Percentiles rank a stretch among this genome's conserved stretches.
These are phyloP conservation scores for Empis livida DNA, from an alignment of 2,888 invertebrate species.

Conservation along the genomic window DNA sequence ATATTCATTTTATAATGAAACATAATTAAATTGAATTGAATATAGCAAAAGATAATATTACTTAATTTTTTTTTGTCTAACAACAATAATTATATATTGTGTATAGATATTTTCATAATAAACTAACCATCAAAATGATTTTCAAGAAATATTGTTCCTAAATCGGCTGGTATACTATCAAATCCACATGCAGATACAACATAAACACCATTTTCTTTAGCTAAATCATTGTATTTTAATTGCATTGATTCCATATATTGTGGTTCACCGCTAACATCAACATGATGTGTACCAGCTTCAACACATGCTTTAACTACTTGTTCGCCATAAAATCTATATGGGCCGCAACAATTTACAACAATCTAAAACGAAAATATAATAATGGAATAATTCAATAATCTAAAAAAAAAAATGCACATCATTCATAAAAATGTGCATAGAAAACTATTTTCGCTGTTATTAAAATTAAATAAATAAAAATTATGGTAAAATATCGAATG, in stretches of 20 bases:
- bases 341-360: constrained; percentile 87
- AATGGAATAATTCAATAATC: neutral
- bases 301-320: constrained; percentile 81
- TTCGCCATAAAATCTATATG: constrained; percentile 78
- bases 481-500: constrained; percentile 1
- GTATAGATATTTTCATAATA: constrained; percentile 26
- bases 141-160: constrained; percentile 69
- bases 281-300: constrained; percentile 65
- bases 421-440: too few species aligned
- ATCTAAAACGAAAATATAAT: constrained; percentile 13
- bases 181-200: constrained; percentile 86
- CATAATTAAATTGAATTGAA: neutral
- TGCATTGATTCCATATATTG: constrained; percentile 80
- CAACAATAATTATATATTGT: too few species aligned
- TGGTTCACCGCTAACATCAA: constrained; percentile 91
- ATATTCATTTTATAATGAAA: neutral
- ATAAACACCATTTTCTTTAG: constrained; percentile 69
- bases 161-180: constrained; percentile 82
- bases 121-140: constrained; percentile 53
- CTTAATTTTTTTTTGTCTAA: neutral
- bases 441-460: neutral
- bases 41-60: neutral
- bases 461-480: neutral
- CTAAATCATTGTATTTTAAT: constrained; percentile 59
- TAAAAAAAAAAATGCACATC: neutral